These are phyloP conservation scores for Lagopus leucura DNA, from an alignment of 2,113 vertebrate genomes.

Conservation along the genomic window DNA sequence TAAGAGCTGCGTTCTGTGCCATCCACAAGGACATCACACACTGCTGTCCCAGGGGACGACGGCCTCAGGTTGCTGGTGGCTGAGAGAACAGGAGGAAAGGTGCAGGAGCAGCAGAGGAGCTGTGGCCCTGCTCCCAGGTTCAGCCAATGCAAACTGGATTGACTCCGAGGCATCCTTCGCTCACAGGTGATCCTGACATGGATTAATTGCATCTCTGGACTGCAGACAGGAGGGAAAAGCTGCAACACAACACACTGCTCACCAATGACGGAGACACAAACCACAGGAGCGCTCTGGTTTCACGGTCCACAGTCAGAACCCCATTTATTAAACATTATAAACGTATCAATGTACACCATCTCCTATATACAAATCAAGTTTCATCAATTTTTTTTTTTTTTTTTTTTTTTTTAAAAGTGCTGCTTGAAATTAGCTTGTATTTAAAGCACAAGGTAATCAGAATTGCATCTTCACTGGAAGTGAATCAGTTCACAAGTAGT, in stretches of 20 bases:
- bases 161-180: not conserved
- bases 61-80: not conserved
- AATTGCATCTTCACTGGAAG: slow-evolving; percentile 36
- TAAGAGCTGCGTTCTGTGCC: not conserved
- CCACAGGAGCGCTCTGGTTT: not conserved
- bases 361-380: slow-evolving; percentile 73
- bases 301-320: not conserved
- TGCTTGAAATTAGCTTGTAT: slow-evolving; percentile 44
- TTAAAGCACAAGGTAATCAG: slow-evolving; percentile 35
- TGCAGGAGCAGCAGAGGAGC: not conserved
- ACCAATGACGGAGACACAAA: not conserved
- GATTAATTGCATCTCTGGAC: not conserved
- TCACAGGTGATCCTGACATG: not conserved
- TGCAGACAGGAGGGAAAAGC: not conserved
- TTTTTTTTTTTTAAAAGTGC: slow-evolving; percentile 30
- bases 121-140: not conserved
- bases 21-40: not conserved
- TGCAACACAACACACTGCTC: not conserved
- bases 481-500: not conserved
- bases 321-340: slow-evolving; percentile 75
- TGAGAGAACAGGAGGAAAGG: not conserved
- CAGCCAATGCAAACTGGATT: accelerated
- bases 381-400: slow-evolving; percentile 40
- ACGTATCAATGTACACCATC: slow-evolving; percentile 63
- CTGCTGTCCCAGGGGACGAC: accelerated